Evolutionary conservation across 2,797 vertebrate genomes (phyloP).

Genomic region (Pangasius macronema): DNA sequence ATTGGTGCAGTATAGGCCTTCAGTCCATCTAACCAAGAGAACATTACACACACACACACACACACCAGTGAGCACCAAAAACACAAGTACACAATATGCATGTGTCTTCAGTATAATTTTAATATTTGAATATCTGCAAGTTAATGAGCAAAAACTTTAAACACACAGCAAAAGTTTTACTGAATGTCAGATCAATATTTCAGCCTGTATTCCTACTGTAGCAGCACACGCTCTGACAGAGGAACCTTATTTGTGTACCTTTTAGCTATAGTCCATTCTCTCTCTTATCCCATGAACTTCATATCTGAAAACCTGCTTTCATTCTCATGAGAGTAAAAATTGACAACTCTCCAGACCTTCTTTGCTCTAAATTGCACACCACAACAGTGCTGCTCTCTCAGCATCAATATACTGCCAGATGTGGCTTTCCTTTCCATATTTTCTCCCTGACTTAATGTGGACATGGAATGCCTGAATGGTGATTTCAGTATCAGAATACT

Average conservation of each 20-base stretch:
- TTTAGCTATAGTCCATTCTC: not conserved
- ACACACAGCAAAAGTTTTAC: not conserved
- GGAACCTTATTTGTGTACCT: not conserved
- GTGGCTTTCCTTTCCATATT: not conserved
- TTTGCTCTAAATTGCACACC: not conserved
- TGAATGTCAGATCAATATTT: not conserved
- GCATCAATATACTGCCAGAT: slow-evolving; percentile 1
- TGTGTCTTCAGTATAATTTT: not conserved
- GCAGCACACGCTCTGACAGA: not conserved
- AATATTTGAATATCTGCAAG: not conserved
- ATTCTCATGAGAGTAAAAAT: not conserved
- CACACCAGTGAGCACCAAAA: slow-evolving; percentile 3
- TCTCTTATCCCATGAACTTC: not conserved
- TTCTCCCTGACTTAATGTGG: not conserved
- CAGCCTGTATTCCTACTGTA: not conserved
- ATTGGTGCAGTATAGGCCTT: slow-evolving; percentile 85
- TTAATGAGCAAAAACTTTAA: not conserved
- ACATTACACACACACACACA: slow-evolving; percentile 29
- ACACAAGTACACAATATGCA: not conserved
- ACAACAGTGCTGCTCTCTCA: not conserved
- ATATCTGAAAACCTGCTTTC: not conserved
- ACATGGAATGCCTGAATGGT: not conserved
- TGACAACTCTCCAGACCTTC: not conserved
- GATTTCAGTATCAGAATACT: not conserved
- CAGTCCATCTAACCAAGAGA: slow-evolving; percentile 78